phyloP scores from a whole-genome alignment of 1,140 invertebrate species.

The Apis mellifera region Amel_HAv3.1 CM009934.2:13320501-13321000 shows the following conservation, averaged over 20 bases:
- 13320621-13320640: slow-evolving; percentile 5
- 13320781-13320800: slow-evolving; percentile 70
- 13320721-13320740: background rate
- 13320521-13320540: slow-evolving; percentile 56
- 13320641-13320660: too few relatives aligned
- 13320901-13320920: slow-evolving; percentile 50
- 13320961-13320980: background rate
- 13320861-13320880: slow-evolving; percentile 24
- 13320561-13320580: background rate
- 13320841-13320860: slow-evolving; percentile 41
- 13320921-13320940: slow-evolving; percentile 32
- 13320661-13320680: slow-evolving; percentile 34
- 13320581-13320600: background rate
- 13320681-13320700: background rate
- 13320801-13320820: slow-evolving; percentile 67
- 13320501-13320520: slow-evolving; percentile 69
- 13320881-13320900: slow-evolving; percentile 31
- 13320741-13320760: slow-evolving; percentile 37
- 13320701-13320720: background rate
- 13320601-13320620: slow-evolving; percentile 31
- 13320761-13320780: slow-evolving; percentile 46
- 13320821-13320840: slow-evolving; percentile 69
- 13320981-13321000: background rate
- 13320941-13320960: background rate
- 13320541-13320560: background rate